Base-by-base conservation (phyloP, 1,140 invertebrate species). In the Muscidifurax raptorellus region DNA sequence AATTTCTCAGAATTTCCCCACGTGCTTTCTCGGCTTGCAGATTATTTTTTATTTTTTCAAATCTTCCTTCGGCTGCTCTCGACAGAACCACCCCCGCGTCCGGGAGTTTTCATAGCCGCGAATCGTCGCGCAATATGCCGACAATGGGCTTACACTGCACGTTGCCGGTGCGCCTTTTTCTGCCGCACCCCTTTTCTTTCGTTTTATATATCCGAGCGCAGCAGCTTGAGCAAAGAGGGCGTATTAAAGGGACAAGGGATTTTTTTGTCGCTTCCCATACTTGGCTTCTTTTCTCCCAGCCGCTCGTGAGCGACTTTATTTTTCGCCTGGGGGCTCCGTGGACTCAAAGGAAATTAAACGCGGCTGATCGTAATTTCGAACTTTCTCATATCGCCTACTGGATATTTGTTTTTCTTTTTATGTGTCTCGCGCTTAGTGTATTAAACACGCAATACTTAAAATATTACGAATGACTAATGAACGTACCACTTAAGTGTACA, bases 61-160 rank as follows among this genome's bases (percentile, higher is more conserved):
- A 30, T 72, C 6, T 5, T 0, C 27, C 30, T n/a, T n/a, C n/a
- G n/a, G n/a, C 28, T 36, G 40, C 22, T 52, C 6, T 18, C n/a
- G 6, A 25, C 32, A 76, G 18, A 32, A n/a, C 12, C 87, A 10
- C 28, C 10, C 27, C n/a, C 30, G 25, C 15, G 44, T n/a, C 25
- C 18, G 22, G 7, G 82, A 90, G 89, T 91, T 92, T 92, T 92
- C 92, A 92, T 92, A 92, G 91, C 90, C 91, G 90, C 91, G 92
- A 92, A 93, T 93, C 89, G 91, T 92, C 87, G 91, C 87, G 90
- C 91, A 92, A 92, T 92, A 93, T 93, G 92, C 91, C 91, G 90
- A 92, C 92, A 92, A 93, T 90, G 89, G 89, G 89, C 89, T 92
- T 92, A 92, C 89, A 86, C 88, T n/a, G n/a, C n/a, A 86, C 86